Evolutionary conservation across 2,888 invertebrate species (phyloP).

Genomic region (Drosophila subquinaria): DNA sequence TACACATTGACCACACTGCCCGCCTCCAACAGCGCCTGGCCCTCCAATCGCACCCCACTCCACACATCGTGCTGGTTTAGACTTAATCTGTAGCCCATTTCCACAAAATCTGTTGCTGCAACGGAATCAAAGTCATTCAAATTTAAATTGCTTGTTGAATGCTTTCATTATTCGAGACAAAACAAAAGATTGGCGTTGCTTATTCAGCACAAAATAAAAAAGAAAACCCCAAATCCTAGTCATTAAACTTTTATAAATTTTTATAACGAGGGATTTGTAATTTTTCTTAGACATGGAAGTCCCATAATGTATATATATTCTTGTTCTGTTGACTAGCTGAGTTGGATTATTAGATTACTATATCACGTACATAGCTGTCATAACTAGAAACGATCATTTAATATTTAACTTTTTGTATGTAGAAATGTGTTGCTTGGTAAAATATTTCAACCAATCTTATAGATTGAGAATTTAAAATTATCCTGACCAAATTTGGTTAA

Average conservation of each 20-base stretch:
- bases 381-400: too few species aligned
- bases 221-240: neutral
- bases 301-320: neutral
- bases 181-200: neutral
- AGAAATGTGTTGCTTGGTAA: too few species aligned
- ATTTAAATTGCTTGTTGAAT: neutral
- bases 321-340: too few species aligned
- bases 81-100: constrained; percentile 72
- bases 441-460: too few species aligned
- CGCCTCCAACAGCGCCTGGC: constrained; percentile 54
- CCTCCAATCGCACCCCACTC: constrained; percentile 61
- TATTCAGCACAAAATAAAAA: neutral
- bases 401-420: too few species aligned
- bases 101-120: constrained; percentile 54
- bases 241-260: neutral
- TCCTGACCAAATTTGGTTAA: too few species aligned
- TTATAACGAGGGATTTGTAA: too few species aligned
- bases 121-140: constrained; percentile 6
- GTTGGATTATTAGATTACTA: too few species aligned
- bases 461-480: too few species aligned
- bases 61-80: constrained; percentile 80
- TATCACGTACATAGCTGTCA: too few species aligned
- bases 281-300: too few species aligned
- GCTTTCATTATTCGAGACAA: neutral
- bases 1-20: constrained; percentile 83